Percentiles rank a stretch among this genome's conserved stretches.
phyloP scores from a whole-genome alignment of 2,113 vertebrate species.

The Myodes glareolus region DNA sequence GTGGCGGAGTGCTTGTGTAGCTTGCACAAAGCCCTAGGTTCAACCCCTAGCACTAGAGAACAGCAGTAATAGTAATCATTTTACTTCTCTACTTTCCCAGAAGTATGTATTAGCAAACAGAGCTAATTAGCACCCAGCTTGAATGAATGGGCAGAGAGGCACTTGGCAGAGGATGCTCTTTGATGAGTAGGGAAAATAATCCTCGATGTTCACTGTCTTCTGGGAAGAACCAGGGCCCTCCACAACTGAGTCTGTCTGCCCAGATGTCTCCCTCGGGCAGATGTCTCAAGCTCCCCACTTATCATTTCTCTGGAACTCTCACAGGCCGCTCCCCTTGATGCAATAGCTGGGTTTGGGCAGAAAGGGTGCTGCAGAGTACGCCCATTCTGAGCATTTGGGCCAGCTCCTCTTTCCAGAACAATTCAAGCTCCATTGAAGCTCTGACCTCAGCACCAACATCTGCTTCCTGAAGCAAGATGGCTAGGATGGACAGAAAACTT shows the following conservation, averaged over 20 bases:
- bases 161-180: slow-evolving; percentile 2
- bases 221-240: background rate
- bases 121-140: background rate
- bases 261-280: background rate
- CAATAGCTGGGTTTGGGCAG: slow-evolving; percentile 63
- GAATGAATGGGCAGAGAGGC: slow-evolving; percentile 15
- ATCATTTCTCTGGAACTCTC: slow-evolving; percentile 50
- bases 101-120: slow-evolving; percentile 35
- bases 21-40: background rate
- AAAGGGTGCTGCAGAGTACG: slow-evolving; percentile 42
- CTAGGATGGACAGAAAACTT: background rate
- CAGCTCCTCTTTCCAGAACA: slow-evolving; percentile 38
- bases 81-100: background rate
- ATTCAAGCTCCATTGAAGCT: background rate
- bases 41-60: background rate
- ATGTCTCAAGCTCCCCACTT: slow-evolving; percentile 33
- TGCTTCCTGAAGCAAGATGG: slow-evolving; percentile 4
- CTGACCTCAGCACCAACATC: slow-evolving; percentile 23
- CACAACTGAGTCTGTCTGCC: background rate
- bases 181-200: background rate
- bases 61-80: background rate
- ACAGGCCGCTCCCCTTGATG: slow-evolving; percentile 71
- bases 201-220: background rate
- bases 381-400: slow-evolving; percentile 54
- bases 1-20: background rate